Evolutionary conservation across 2,888 invertebrate genomes (phyloP).

Genomic region (Carabus problematicus): DNA sequence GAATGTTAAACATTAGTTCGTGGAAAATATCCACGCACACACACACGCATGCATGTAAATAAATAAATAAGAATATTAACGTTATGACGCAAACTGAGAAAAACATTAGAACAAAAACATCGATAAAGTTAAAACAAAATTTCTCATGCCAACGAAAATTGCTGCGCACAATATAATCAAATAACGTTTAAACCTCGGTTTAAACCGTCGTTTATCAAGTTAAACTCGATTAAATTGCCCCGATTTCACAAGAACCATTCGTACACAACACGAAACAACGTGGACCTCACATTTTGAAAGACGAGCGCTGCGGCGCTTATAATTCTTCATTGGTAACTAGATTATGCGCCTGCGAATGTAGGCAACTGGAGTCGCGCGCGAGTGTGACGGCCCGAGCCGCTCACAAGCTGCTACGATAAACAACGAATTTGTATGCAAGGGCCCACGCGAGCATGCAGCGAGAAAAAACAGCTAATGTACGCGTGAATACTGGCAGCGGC

Average conservation of each 20-base stretch:
- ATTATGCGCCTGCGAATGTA: constrained; percentile 22
- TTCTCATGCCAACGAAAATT: too few relatives aligned
- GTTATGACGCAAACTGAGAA: too few relatives aligned
- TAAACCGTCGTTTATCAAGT: too few relatives aligned
- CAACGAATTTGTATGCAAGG: constrained; percentile 36
- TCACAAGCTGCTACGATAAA: constrained; percentile 14
- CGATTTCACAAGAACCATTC: background rate
- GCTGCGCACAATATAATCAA: too few relatives aligned
- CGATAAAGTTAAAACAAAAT: too few relatives aligned
- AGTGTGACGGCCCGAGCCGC: too few relatives aligned
- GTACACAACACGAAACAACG: background rate
- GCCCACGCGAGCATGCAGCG: background rate
- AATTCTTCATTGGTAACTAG: constrained; percentile 30
- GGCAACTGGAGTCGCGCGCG: constrained; percentile 19
- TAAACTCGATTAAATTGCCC: background rate
- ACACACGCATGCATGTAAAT: too few relatives aligned
- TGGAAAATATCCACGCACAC: too few relatives aligned
- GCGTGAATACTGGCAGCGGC: background rate
- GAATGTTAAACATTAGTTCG: too few relatives aligned
- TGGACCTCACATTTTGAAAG: background rate
- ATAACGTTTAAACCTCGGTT: too few relatives aligned
- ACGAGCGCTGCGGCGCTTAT: constrained; percentile 35
- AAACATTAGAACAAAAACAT: too few relatives aligned
- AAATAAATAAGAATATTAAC: too few relatives aligned
- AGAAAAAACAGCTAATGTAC: constrained; percentile 26